Base-by-base conservation (phyloP, 2,113 vertebrate genomes). In the Panthera leo region DNA sequence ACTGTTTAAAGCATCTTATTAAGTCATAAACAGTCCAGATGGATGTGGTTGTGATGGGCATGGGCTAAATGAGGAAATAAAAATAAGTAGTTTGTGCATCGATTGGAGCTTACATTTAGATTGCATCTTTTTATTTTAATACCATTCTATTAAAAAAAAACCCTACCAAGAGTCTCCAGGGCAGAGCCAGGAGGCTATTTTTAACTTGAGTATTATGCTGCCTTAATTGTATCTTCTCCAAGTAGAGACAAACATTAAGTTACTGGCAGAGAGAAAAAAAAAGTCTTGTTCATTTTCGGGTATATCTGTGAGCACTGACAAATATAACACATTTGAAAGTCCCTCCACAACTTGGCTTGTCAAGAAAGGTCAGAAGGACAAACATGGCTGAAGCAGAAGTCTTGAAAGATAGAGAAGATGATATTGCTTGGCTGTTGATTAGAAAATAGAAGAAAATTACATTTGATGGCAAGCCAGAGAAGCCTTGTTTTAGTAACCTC, bases 11-110 rank as follows among this genome's bases (percentile, higher is more conserved):
- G 85, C 85, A 95, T 93, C 96, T 97, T 97, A 97, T 95, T 96
- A 96, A 97, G 97, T 86, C 90, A 96, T 97, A 97, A 98, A 96
- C 2, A 14, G 29, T 55, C 90, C 94, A 97, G 85, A 97, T 96
- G 94, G 92, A 94, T 97, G 90, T 79, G 65, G 79, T 53, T 95
- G 34, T 96, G 97, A 96, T 94, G 90, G 96, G 85, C 94, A 91
- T 48, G 67, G 73, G 39, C 71, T 97, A 97, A 98, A 97, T 67
- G 97, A 96, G 95, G 97, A 97, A 97, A 98, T 98, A 98, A 98
- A 98, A 98, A 96, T 89, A 97, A 97, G 95, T 83, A 94, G 90
- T 95, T 98, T 97, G 96, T 98, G 96, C 34, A 95, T 97, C 63
- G 96, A 80, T 83, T 97, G 87, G 16, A 78, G 85, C 3, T 96